Evolutionary conservation across 2,888 invertebrate species (phyloP).

Genomic region (Diloba caeruleocephala): DNA sequence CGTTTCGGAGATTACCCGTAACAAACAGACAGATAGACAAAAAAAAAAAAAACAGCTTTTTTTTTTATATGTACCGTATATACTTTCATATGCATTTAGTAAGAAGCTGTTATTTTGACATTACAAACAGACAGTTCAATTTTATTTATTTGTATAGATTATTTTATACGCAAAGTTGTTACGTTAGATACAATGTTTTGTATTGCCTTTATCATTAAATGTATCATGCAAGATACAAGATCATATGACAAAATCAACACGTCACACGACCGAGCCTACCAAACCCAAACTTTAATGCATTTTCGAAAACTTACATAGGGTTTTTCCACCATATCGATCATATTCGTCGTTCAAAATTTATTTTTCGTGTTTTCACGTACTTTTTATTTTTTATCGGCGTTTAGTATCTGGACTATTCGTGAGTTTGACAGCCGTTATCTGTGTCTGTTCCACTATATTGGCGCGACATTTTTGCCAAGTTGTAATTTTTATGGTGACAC

Average conservation of each 20-base stretch:
- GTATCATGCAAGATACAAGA: constrained; percentile 5
- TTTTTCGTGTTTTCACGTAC: constrained; percentile 45
- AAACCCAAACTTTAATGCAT: constrained; percentile 31
- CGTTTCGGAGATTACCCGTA: no score
- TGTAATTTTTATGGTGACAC: constrained; percentile 45
- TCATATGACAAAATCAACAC: not conserved
- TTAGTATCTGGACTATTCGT: constrained; percentile 58
- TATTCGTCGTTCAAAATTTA: constrained; percentile 20
- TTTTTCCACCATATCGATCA: constrained; percentile 24
- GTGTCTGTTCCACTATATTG: constrained; percentile 57
- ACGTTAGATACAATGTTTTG: no score
- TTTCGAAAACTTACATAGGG: constrained; percentile 17
- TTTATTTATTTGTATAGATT: no score
- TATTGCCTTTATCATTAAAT: no score
- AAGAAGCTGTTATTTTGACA: no score
- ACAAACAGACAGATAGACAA: no score
- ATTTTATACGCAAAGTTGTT: no score
- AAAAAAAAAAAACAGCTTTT: no score
- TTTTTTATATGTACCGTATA: no score
- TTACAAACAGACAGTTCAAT: no score
- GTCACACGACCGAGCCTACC: not conserved
- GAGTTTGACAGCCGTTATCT: constrained; percentile 65
- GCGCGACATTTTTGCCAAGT: constrained; percentile 52
- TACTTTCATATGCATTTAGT: no score
- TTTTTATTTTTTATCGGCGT: constrained; percentile 51